Evolutionary conservation across 1,140 invertebrate genomes (phyloP).

Genomic region (Aleiodes sp.): DNA sequence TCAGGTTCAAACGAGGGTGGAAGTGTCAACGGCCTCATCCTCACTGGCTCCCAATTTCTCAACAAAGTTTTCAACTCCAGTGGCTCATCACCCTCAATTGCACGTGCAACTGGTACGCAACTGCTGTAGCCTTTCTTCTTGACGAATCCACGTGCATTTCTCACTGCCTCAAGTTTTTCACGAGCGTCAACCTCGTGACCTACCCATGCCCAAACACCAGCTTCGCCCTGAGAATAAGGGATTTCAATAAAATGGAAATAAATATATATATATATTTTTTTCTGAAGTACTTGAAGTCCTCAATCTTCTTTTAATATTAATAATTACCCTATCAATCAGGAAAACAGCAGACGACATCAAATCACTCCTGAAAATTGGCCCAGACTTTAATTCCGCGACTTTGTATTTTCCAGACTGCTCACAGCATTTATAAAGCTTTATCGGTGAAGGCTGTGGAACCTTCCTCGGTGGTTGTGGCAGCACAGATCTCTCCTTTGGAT

Average conservation of each 20-base stretch:
- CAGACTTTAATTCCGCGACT: conserved; percentile 87
- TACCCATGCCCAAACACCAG: conserved; percentile 94
- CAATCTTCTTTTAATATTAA: neutral
- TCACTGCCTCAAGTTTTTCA: conserved; percentile 81
- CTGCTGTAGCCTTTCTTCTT: conserved; percentile 86
- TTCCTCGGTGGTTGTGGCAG: conserved; percentile 65
- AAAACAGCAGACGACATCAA: conserved; percentile 83
- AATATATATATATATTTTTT: neutral
- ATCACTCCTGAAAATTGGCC: conserved; percentile 82
- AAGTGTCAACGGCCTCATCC: conserved; percentile 54
- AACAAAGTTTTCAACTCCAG: conserved; percentile 87
- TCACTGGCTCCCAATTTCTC: conserved; percentile 74
- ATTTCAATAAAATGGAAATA: no score
- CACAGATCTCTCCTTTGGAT: conserved; percentile 72
- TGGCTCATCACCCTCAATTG: conserved; percentile 85
- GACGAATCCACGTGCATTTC: conserved; percentile 88
- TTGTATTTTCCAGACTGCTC: conserved; percentile 85
- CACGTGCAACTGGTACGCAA: conserved; percentile 78
- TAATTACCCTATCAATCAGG: conserved; percentile 73
- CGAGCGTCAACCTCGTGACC: conserved; percentile 76
- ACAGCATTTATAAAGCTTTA: conserved; percentile 77
- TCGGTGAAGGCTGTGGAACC: conserved; percentile 57
- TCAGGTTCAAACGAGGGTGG: conserved; percentile 58
- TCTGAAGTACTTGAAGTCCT: neutral
- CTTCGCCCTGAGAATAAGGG: conserved; percentile 71